Percentiles rank a stretch among this genome's conserved stretches.
Conservation (phyloP, 2,113 vertebrate genomes). For the Alexandromys fortis region DNA sequence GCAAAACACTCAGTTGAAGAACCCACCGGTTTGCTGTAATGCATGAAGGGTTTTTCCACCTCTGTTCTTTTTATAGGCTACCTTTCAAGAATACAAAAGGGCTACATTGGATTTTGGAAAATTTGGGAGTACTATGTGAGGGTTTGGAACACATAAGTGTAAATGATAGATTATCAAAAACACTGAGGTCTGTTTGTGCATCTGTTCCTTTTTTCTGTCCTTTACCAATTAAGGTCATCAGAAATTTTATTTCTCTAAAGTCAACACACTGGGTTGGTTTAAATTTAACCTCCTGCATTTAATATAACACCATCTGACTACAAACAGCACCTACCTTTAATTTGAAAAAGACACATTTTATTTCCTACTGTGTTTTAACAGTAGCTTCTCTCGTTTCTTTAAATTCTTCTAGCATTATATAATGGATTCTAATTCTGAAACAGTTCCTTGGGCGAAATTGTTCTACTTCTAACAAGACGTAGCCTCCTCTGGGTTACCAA, state of each 20-base stretch:
- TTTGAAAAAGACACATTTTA: constrained; percentile 48
- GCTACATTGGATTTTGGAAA: background rate
- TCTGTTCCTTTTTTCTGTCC: background rate
- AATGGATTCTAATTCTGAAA: constrained; percentile 62
- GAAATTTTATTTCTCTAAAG: constrained; percentile 42
- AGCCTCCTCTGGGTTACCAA: constrained; percentile 45
- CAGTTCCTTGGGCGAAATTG: constrained; percentile 56
- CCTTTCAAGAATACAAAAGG: background rate
- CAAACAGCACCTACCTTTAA: constrained; percentile 50
- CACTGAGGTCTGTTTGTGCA: background rate
- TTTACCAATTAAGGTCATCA: background rate
- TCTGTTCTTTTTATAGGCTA: background rate
- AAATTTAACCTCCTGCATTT: constrained; percentile 55
- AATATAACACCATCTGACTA: constrained; percentile 28
- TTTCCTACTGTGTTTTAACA: constrained; percentile 57
- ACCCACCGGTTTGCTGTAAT: background rate
- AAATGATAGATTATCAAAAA: background rate
- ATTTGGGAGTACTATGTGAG: background rate
- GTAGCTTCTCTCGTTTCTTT: background rate
- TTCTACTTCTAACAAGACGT: constrained; percentile 41
- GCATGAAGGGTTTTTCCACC: background rate
- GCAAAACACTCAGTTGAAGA: background rate
- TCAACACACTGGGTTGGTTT: constrained; percentile 8
- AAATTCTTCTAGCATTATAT: constrained; percentile 6
- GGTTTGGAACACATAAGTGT: background rate